Evolutionary conservation across 2,113 vertebrate genomes (phyloP), one percentile per base, ranked within the genome.

Genomic region (Pangasianodon hypophthalmus): DNA sequence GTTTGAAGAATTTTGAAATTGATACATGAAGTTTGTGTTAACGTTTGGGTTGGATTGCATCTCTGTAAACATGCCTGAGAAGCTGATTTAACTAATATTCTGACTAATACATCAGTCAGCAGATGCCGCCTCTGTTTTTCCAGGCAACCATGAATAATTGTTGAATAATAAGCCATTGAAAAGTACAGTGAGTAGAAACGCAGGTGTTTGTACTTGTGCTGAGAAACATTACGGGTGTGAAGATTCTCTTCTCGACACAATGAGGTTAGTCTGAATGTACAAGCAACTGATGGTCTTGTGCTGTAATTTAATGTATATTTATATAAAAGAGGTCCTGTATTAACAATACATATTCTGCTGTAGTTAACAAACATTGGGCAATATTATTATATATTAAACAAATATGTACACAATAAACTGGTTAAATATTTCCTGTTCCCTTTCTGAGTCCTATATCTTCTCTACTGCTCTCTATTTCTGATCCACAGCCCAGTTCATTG

Each of bases 371-470:
- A 81, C 14, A 54, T 3, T 7, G 1, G 29, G 24, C 11, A 56
- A 48, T 44, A 48, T 50, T 81, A 37, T 81, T 18, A 50, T 6
- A 52, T 32, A 54, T 32, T 3, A 7, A 29, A 29, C 6, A 19
- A 11, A 11, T 52, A 80, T 81, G 44, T 67, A 54, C 29, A 19
- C 60, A 88, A 69, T 82, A 88, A 88, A 88, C n/a, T 54, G 10
- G 32, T 62, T 21, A 10, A 21, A 69, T 50, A 26, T 64, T 80
- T 79, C 21, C 32, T 54, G 3, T 26, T 7, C 24, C 32, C 3
- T 41, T 41, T 6, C 8, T 3, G 41, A 26, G 46, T 83, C 62
- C 58, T 69, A 54, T 52, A 16, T 71, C 58, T 21, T 88, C 10
- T 7, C 16, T 80, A 2, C 18, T 77, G 44, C n/a, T 87, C 9